Conservation (phyloP, 2,888 invertebrate genomes). For the Cancer borealis region DNA sequence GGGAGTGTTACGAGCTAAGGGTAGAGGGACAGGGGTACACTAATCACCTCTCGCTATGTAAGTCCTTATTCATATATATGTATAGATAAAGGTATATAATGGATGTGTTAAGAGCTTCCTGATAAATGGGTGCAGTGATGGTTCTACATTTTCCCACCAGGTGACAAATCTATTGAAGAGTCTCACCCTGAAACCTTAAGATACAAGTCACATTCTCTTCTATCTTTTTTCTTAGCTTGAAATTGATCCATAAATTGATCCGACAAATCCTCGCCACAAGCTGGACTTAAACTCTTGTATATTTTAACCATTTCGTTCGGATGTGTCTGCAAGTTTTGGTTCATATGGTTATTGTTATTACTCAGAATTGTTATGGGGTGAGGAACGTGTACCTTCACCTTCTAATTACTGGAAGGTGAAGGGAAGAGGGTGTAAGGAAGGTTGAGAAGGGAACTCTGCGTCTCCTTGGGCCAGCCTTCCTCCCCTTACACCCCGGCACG, state of each 20-base stretch:
- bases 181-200: no score
- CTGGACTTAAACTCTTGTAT: neutral
- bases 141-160: no score
- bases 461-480: neutral
- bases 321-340: neutral
- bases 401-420: neutral
- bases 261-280: no score
- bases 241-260: no score
- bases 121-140: no score
- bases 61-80: slow-evolving; percentile 43
- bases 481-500: slow-evolving; percentile 4
- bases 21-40: neutral
- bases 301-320: neutral
- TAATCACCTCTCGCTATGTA: neutral
- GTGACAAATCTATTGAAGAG: no score
- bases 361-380: neutral
- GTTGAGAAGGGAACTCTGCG: neutral
- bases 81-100: slow-evolving; percentile 26
- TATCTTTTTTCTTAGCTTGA: no score
- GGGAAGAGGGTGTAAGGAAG: neutral
- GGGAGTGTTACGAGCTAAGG: neutral
- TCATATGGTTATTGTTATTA: neutral
- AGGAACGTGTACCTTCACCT: neutral
- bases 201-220: no score
- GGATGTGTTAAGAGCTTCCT: no score